A percentile compares a stretch with the other conserved stretches of the same genome.
phyloP scores from a whole-genome alignment of 1,140 invertebrate genomes.

The Bombus confusus region DNA sequence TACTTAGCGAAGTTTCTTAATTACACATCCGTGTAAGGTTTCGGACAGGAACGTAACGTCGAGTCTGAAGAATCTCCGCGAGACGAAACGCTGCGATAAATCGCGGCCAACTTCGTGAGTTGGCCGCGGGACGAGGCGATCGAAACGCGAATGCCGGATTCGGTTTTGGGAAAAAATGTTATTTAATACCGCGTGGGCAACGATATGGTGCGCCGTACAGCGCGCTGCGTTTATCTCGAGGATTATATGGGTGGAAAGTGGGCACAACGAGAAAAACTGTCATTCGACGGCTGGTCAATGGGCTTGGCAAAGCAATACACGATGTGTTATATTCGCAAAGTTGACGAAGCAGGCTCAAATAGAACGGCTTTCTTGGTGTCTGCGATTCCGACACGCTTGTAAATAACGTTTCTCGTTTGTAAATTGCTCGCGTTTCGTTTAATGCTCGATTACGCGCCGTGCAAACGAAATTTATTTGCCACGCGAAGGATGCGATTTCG shows the following conservation, averaged over 20 bases:
- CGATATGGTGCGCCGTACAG: not conserved
- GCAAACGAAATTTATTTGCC: not conserved
- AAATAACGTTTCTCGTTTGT: not conserved
- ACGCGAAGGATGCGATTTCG: too few relatives aligned
- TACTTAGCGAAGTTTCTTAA: too few relatives aligned
- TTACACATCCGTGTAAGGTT: too few relatives aligned
- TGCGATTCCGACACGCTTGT: not conserved
- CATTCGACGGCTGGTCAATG: slow-evolving; percentile 34
- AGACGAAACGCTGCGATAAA: not conserved
- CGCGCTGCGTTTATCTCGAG: slow-evolving; percentile 30
- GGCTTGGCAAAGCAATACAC: slow-evolving; percentile 28
- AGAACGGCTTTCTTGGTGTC: not conserved
- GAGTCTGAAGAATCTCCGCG: too few relatives aligned
- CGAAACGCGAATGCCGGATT: slow-evolving; percentile 1
- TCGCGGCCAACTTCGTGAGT: not conserved
- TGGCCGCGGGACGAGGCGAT: not conserved
- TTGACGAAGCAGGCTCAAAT: slow-evolving; percentile 4
- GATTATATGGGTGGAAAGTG: slow-evolving; percentile 53
- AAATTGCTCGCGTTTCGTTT: not conserved
- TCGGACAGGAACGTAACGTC: too few relatives aligned
- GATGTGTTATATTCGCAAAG: slow-evolving; percentile 16
- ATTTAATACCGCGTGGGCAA: slow-evolving; percentile 49
- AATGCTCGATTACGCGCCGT: not conserved
- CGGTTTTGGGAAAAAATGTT: slow-evolving; percentile 14
- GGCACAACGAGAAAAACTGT: slow-evolving; percentile 46